Base-by-base conservation (phyloP, 2,888 invertebrate genomes). In the Pteria penguin region DNA sequence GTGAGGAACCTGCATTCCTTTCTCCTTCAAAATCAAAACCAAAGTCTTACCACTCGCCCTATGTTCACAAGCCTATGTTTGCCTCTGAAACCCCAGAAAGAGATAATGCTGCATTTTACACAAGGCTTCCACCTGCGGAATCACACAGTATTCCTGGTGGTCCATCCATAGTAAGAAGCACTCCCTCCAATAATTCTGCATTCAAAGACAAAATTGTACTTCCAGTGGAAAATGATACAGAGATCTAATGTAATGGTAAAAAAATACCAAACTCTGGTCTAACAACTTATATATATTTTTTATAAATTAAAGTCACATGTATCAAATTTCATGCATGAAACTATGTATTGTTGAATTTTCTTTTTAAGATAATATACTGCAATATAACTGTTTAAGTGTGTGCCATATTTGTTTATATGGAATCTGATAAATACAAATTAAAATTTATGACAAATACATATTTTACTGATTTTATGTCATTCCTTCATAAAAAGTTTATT, bases 51-150 rank as follows among this genome's bases (percentile, higher is more conserved):
- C 27, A 24, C 24, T 70, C 66, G 32, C 29, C 58, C 5, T 58
- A 61, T 31, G 66, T 75, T 27, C 75, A 67, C 24, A 63, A 55
- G 27, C 67, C 72, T 8, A 27, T 67, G 4, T 79, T 80, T 57
- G 81, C 79, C 5, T 55, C 74, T 24, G 77, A 81, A 61, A 84
- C 85, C 2, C 86, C 87, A 4, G 84, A 82, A 45, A 62, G 78
- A 22, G 82, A 83, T n/a, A 88, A 88, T 72, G 79, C 85, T 1
- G 82, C 82, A 3, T 89, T 85, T 76, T 88, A 89, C 77, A 79
- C 79, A 14, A 83, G 82, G 18, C 63, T 67, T 5, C 69, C 67
- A 1, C 76, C 67, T 11, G 67, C 54, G 11, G 73, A 65, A 8
- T 31, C 67, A n/a, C 61, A 32, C 8, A 24, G 57, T 27, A 36